phyloP scores from a whole-genome alignment of 64 coral and sea anemone species.

The Porites lutea region DNA sequence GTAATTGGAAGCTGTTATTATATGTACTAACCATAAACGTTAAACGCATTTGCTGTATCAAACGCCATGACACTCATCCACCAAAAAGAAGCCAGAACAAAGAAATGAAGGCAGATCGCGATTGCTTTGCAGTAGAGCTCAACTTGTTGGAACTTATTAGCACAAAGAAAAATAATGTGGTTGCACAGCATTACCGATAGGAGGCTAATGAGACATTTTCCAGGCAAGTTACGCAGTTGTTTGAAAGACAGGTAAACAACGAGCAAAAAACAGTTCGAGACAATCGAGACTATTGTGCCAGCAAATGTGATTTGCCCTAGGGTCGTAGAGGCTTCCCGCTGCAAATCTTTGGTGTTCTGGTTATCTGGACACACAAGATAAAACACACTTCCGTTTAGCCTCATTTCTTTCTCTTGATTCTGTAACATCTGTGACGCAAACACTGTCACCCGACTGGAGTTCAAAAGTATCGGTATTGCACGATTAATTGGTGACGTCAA shows the following conservation, averaged over 20 bases:
- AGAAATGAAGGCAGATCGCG: slow-evolving; percentile 26
- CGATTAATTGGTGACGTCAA: background rate
- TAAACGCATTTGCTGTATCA: slow-evolving; percentile 27
- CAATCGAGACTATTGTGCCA: background rate
- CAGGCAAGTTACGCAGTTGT: slow-evolving; percentile 23
- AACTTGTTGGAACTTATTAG: background rate
- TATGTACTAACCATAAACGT: background rate
- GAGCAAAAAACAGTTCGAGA: slow-evolving; percentile 26
- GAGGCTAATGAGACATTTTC: slow-evolving; percentile 40
- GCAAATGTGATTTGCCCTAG: background rate
- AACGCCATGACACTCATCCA: slow-evolving; percentile 41
- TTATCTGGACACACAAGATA: background rate
- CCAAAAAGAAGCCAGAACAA: background rate
- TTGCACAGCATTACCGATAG: slow-evolving; percentile 15
- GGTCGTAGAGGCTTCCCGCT: background rate
- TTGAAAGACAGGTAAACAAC: background rate
- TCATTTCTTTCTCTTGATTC: background rate
- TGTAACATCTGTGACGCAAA: background rate
- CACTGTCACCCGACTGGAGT: background rate
- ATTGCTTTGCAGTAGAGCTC: background rate
- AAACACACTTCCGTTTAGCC: background rate
- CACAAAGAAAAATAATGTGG: background rate
- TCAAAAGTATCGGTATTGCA: background rate
- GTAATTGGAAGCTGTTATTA: no score
- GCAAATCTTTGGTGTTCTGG: no score